Evolutionary conservation across 1,140 invertebrate species (phyloP).

Genomic region (Pseudomyrmex pallidus): DNA sequence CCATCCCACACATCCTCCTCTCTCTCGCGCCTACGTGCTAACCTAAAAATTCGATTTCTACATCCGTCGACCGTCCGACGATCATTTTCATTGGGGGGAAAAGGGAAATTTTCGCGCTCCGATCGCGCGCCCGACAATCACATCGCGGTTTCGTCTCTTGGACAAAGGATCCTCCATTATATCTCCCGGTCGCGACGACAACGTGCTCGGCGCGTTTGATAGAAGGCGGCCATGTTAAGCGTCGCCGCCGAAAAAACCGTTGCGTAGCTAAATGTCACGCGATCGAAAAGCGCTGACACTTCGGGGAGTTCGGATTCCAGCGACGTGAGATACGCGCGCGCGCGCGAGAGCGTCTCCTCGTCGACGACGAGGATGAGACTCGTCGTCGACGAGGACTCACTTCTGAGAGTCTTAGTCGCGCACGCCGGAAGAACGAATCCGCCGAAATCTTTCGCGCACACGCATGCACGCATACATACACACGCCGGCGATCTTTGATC

Average conservation of each 20-base stretch:
- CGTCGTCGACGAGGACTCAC: neutral
- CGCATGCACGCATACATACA: no score
- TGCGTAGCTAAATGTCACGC: neutral
- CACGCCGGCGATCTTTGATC: neutral
- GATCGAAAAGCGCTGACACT: neutral
- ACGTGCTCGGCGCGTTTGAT: slow-evolving; percentile 57
- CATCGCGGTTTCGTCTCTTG: neutral
- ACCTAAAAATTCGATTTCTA: slow-evolving; percentile 37
- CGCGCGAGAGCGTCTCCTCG: neutral
- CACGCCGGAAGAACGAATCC: neutral
- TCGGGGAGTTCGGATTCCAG: neutral
- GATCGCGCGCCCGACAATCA: neutral
- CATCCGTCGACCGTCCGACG: no score
- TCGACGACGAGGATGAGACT: neutral
- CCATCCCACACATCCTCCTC: neutral
- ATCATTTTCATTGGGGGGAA: neutral
- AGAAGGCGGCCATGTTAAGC: slow-evolving; percentile 70
- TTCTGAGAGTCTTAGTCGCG: no score
- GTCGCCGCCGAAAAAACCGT: slow-evolving; percentile 29
- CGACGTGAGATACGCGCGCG: neutral
- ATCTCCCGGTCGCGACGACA: slow-evolving; percentile 49
- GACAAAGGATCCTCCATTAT: slow-evolving; percentile 60
- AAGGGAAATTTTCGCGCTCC: neutral
- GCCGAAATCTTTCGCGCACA: neutral
- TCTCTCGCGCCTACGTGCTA: slow-evolving; percentile 25